Percentiles rank a stretch among this genome's conserved stretches.
Conservation (phyloP, 2,113 vertebrate genomes). For the Todiramphus chloris region DNA sequence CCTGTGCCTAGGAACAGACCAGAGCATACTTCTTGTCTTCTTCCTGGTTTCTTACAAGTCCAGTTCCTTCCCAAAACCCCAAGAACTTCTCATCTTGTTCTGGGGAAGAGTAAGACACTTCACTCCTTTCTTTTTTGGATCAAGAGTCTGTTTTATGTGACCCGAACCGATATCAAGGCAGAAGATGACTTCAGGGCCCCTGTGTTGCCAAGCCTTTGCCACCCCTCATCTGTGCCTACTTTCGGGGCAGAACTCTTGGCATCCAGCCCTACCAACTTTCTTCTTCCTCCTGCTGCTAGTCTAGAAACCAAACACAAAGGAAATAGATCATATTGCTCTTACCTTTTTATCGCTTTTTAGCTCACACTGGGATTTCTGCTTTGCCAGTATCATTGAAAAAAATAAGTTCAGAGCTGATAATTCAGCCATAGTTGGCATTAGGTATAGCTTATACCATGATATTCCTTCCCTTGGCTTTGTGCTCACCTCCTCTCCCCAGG, state of each 20-base stretch:
- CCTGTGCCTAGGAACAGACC: background rate
- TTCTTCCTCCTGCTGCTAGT: background rate
- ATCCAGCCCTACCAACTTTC: background rate
- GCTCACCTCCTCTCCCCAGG: background rate
- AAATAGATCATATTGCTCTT: background rate
- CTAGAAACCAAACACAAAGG: background rate
- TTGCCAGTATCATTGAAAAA: background rate
- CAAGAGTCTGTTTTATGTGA: background rate
- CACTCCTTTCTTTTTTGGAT: background rate
- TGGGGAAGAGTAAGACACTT: background rate
- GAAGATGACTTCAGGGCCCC: background rate
- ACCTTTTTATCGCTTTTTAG: background rate
- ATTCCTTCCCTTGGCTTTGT: background rate
- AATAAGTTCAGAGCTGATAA: background rate
- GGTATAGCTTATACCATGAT: background rate
- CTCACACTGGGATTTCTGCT: background rate
- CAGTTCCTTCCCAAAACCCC: background rate
- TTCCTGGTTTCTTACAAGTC: background rate
- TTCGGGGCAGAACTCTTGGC: background rate
- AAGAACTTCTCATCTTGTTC: background rate
- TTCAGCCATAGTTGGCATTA: background rate
- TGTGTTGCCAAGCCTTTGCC: background rate
- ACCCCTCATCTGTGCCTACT: background rate
- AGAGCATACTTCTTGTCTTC: fast-evolving
- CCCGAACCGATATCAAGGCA: background rate